Percentiles rank a stretch among this genome's conserved stretches.
Conservation (phyloP, 1,140 invertebrate species). For the Pygmarrhopalites habei region DNA sequence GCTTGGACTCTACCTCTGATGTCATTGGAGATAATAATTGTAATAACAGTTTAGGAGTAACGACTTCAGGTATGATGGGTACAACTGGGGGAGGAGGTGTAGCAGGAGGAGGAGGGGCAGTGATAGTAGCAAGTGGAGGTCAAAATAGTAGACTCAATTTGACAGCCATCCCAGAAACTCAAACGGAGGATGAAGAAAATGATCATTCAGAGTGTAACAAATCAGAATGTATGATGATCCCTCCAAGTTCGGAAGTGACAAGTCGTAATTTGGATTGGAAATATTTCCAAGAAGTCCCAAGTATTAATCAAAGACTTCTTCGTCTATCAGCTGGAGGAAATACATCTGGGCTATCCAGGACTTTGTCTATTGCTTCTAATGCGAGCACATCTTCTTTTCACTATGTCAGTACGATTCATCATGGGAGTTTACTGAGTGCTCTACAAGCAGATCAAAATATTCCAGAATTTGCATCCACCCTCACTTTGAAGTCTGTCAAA, state of each 20-base stretch:
- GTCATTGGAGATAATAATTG: not conserved
- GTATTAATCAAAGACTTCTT: constrained; percentile 23
- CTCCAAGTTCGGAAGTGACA: not conserved
- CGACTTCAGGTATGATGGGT: not conserved
- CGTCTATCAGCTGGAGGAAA: constrained; percentile 17
- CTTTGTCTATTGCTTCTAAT: constrained; percentile 33
- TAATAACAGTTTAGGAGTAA: too few relatives aligned
- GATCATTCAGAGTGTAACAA: not conserved
- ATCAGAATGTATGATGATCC: too few relatives aligned
- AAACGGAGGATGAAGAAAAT: constrained; percentile 26
- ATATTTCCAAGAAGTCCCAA: constrained; percentile 12
- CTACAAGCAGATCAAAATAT: constrained; percentile 56
- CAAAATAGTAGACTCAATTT: constrained; percentile 31
- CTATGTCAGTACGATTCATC: constrained; percentile 72
- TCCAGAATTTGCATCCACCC: constrained; percentile 57
- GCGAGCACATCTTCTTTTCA: constrained; percentile 64
- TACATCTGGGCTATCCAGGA: constrained; percentile 17
- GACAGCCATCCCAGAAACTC: constrained; percentile 31
- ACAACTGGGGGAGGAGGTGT: not conserved
- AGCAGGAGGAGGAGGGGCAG: not conserved
- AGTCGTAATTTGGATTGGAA: constrained; percentile 27
- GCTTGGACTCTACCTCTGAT: not conserved
- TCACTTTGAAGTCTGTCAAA: constrained; percentile 60
- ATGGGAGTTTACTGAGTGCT: constrained; percentile 69
- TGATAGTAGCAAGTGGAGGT: constrained; percentile 6